Evolutionary conservation across 2,888 invertebrate species (phyloP), one percentile per base, ranked within the genome.

Genomic region (Megastigmus dorsalis): DNA sequence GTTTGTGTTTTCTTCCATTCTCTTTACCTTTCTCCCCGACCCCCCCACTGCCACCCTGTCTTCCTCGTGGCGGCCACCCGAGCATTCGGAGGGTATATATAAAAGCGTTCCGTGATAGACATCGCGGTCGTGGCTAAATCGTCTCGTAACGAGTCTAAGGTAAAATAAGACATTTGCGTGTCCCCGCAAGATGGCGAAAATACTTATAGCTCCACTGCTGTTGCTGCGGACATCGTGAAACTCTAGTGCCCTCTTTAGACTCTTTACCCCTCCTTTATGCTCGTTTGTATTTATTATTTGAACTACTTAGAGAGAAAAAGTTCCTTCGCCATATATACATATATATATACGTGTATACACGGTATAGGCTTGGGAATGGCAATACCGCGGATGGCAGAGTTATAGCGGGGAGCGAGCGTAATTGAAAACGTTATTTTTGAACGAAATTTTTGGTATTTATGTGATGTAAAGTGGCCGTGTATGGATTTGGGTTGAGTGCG

Each of bases 151-250:
- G 50, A 38, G n/a, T n/a, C n/a, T 2, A 23, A n/a, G 45, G 48
- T 23, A 10, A 60, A 69, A 43, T 60, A 69, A 69, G 69, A 69
- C 60, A 60, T 69, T 69, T 23, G 69, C 69, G 69, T 69, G 69
- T 33, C 50, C 38, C 28, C 52, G 52, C 28, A 30, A 52, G 50
- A 50, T 33, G 20, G 20, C 13, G 28, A 52, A 38, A 3, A 28
- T 26, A 50, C 50, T 28, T 28, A 52, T 26, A 13, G 50, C n/a
- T n/a, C n/a, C n/a, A n/a, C n/a, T n/a, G 28, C n/a, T 55, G 38
- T 50, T 36, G 23, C 48, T 18, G 48, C 36, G 45, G 10, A 13
- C 45, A 33, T 43, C 52, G n/a, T 10, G 45, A 23, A 10, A 5
- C 13, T 15, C 60, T 41, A 45, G 45, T 63, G 41, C 23, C 65